Evolutionary conservation across 2,888 invertebrate species (phyloP).

Genomic region (Callimorpha dominula): DNA sequence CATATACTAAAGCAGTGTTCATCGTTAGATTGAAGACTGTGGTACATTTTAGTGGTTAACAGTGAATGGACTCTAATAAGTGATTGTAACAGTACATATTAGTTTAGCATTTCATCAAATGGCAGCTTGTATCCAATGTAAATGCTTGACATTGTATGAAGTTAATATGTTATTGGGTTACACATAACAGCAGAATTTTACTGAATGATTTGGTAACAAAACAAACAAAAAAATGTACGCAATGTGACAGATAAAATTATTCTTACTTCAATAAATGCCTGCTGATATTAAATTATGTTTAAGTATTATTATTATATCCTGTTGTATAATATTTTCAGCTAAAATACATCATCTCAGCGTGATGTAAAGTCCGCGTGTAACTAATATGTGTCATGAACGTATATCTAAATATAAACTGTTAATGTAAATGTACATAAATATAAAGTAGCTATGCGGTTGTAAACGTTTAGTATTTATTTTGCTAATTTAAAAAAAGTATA

Average conservation of each 20-base stretch:
- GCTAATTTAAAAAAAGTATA: constrained; percentile 34
- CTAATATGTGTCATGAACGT: constrained; percentile 49
- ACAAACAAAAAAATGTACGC: too few species aligned
- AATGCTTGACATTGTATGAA: constrained; percentile 48
- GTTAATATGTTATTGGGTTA: constrained; percentile 28
- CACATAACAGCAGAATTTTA: constrained; percentile 1
- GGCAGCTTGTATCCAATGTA: constrained; percentile 50
- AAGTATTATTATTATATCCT: constrained; percentile 12
- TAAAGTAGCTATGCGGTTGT: constrained; percentile 53
- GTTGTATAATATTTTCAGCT: constrained; percentile 39
- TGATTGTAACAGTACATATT: constrained; percentile 42
- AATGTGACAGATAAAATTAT: too few species aligned
- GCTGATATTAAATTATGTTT: neutral
- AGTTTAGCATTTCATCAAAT: constrained; percentile 45
- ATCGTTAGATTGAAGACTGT: constrained; percentile 44
- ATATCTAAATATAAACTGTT: constrained; percentile 48
- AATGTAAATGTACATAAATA: constrained; percentile 52
- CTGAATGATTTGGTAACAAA: neutral
- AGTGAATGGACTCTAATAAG: constrained; percentile 42
- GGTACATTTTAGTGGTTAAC: constrained; percentile 36
- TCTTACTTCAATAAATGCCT: neutral
- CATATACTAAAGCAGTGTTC: constrained; percentile 39
- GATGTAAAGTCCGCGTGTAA: constrained; percentile 33
- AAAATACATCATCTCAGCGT: constrained; percentile 22
- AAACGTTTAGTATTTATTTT: constrained; percentile 50